These are phyloP conservation scores for Cheilosia urbana DNA, from an alignment of 2,888 invertebrate genomes.

Conservation along the genomic window DNA sequence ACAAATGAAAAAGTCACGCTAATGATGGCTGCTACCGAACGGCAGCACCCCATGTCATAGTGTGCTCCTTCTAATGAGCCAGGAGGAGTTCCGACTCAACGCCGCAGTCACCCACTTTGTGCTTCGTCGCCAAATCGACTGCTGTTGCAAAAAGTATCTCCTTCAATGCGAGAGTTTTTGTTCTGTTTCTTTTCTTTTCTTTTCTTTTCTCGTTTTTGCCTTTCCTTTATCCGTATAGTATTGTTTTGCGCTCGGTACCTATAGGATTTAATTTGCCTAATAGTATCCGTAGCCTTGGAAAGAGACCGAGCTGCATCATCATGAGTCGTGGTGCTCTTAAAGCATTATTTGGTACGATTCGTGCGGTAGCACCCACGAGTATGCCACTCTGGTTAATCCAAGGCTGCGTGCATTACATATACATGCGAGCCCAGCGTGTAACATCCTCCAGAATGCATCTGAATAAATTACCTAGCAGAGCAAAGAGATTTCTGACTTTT, in stretches of 20 bases:
- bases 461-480: conserved; percentile 66
- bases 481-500: conserved; percentile 28
- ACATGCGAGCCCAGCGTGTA: conserved; percentile 45
- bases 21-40: conserved; percentile 68
- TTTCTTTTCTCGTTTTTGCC: conserved; percentile 13
- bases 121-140: conserved; percentile 17
- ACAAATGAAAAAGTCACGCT: conserved; percentile 69
- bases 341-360: conserved; percentile 62
- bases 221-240: conserved; percentile 39
- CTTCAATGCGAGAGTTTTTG: neutral
- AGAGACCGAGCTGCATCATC: conserved; percentile 28
- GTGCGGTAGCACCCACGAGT: conserved; percentile 52
- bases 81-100: conserved; percentile 56
- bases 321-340: conserved; percentile 29
- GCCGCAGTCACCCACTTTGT: conserved; percentile 42
- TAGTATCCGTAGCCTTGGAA: conserved; percentile 68
- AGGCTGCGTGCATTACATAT: conserved; percentile 47
- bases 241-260: conserved; percentile 65
- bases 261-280: conserved; percentile 74
- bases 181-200: conserved; percentile 14
- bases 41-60: conserved; percentile 49
- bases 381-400: conserved; percentile 2
- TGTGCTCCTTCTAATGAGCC: conserved; percentile 60
- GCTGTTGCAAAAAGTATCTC: conserved; percentile 20
- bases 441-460: conserved; percentile 63